Evolutionary conservation across 2,888 invertebrate genomes (phyloP).

Genomic region (Emesis furor): DNA sequence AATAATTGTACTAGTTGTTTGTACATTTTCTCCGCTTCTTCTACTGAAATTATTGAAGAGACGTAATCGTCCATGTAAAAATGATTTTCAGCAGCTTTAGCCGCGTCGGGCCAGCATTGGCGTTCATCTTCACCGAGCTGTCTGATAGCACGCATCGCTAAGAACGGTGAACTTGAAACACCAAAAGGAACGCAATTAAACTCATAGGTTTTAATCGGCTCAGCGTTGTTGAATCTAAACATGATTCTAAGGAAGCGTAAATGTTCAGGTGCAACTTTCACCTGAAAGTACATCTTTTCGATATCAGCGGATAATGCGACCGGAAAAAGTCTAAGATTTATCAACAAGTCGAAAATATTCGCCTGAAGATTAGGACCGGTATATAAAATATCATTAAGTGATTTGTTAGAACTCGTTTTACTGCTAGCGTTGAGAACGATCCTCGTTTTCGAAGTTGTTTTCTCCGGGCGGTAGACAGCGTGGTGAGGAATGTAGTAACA

Average conservation of each 20-base stretch:
- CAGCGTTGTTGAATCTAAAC: conserved; percentile 31
- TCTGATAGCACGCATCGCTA: conserved; percentile 52
- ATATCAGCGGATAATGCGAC: conserved; percentile 38
- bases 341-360: neutral
- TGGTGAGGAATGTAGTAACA: conserved; percentile 15
- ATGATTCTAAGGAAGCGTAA: conserved; percentile 34
- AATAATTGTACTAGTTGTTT: neutral
- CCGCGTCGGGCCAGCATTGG: too few relatives aligned
- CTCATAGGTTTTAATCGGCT: conserved; percentile 31
- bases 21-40: neutral
- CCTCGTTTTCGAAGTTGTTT: too few relatives aligned
- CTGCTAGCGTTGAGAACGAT: too few relatives aligned
- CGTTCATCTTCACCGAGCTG: conserved; percentile 26
- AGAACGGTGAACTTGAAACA: conserved; percentile 38
- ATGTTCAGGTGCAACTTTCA: conserved; percentile 35
- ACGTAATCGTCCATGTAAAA: too few relatives aligned
- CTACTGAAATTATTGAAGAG: too few relatives aligned
- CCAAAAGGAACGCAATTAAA: conserved; percentile 37
- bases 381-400: conserved; percentile 24
- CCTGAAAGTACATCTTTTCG: conserved; percentile 54
- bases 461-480: conserved; percentile 1
- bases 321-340: neutral
- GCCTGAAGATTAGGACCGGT: conserved; percentile 12
- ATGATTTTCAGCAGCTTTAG: too few relatives aligned
- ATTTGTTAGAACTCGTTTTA: too few relatives aligned